These are phyloP conservation scores for Phrynocephalus guinanensis DNA, from an alignment of 2,797 vertebrate genomes.

Conservation along the genomic window DNA sequence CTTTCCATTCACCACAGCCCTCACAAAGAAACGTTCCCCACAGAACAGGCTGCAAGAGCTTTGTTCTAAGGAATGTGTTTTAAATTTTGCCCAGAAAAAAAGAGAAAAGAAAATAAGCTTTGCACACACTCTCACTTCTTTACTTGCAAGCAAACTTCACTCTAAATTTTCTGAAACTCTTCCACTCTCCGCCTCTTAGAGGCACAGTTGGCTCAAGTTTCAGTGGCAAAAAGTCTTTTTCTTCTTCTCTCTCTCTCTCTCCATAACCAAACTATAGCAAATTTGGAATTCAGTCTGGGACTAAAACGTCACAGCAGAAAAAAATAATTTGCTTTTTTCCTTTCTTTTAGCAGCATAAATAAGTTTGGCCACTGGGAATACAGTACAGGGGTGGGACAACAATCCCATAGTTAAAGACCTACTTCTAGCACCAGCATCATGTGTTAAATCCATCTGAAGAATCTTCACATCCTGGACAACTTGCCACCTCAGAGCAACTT, in stretches of 20 bases:
- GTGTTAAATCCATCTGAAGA: conserved; percentile 86
- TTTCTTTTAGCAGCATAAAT: conserved; percentile 99
- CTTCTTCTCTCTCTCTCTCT: conserved; percentile 66
- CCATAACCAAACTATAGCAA: conserved; percentile 95
- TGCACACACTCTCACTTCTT: conserved; percentile 88
- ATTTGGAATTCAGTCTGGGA: conserved; percentile 99
- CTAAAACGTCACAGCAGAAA: conserved; percentile 99
- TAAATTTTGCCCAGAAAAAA: conserved; percentile 91
- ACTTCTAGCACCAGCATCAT: conserved; percentile 89
- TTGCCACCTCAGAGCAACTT: conserved; percentile 84
- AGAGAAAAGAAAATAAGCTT: conserved; percentile 85
- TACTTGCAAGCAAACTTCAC: conserved; percentile 93
- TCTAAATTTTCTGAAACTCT: conserved; percentile 89
- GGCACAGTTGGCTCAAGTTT: conserved; percentile 99
- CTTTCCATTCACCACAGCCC: conserved; percentile 89
- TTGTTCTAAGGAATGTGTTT: conserved; percentile 99
- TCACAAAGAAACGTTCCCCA: conserved; percentile 91
- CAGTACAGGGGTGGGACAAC: conserved; percentile 88
- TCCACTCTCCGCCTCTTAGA: conserved; percentile 97
- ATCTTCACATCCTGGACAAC: conserved; percentile 88
- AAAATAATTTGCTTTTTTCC: conserved; percentile 86
- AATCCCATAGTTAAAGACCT: conserved; percentile 86
- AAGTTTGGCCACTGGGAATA: conserved; percentile 99
- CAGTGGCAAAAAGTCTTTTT: conserved; percentile 90
- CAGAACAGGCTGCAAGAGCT: conserved; percentile 90